Evolutionary conservation across 2,113 vertebrate genomes (phyloP), one percentile per base, ranked within the genome.

Genomic region (Odontophorus gujanensis): DNA sequence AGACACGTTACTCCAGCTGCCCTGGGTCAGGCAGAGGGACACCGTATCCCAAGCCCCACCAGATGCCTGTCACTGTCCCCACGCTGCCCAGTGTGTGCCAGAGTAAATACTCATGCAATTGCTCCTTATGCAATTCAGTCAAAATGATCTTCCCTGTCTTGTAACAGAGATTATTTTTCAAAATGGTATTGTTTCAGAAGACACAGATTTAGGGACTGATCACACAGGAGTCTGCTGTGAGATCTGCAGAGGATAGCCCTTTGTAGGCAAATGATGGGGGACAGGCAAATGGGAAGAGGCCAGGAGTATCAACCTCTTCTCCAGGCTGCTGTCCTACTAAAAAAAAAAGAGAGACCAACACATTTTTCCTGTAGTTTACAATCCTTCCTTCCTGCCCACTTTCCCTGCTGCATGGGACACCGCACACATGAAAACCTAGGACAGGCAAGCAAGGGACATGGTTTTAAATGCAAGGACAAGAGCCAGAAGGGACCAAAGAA

Each of bases 131-230:
- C 47, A 93, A 55, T 40, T 71, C 61, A 67, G 50, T 42, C 50
- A 63, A 59, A 77, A 38, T 4, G 17, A 81, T 81, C 65, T 78
- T 81, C 55, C 42, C 42, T 45, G 34, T 74, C 75, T 50, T 85
- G 15, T 47, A 78, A 78, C 13, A 55, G 36, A 61, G 50, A n/a
- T 21, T 67, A 21, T 73, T 77, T 93, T 92, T 61, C 55, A 36
- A 32, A 90, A 88, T 13, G n/a, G 8, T 12, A 86, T 65, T 92
- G 80, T 61, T 93, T 51, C 88, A 88, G 82, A 59, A 85, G 82
- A 63, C 85, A 63, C 32, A 59, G 32, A 75, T 81, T 71, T 86
- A 86, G 61, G 19, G 65, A 63, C 24, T 1, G 2, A 81, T 78
- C 30, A 11, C 5, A 38, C 9, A 71, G 85, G 36, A 79, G 65